phyloP scores from a whole-genome alignment of 64 coral and sea anemone genomes.

The Stichodactyla helianthus region DNA sequence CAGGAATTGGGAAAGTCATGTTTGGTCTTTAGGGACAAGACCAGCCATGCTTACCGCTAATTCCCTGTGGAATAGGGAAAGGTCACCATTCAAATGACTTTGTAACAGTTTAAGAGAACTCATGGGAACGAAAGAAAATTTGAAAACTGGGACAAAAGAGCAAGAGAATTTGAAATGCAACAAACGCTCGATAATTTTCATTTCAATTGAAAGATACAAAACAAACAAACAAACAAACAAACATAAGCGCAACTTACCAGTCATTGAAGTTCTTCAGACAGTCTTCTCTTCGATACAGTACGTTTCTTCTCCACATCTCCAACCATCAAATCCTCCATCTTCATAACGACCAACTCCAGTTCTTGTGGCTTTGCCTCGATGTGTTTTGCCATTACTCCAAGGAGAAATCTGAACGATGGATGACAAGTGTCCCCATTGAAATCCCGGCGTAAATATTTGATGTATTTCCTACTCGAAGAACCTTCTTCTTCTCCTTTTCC shows the following conservation, averaged over 20 bases:
- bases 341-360: slow-evolving; percentile 8
- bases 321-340: slow-evolving; percentile 29
- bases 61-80: too few species aligned
- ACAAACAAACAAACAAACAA: too few species aligned
- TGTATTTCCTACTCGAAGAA: slow-evolving; percentile 23
- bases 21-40: too few species aligned
- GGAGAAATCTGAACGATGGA: slow-evolving; percentile 2
- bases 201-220: too few species aligned
- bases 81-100: too few species aligned
- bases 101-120: too few species aligned
- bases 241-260: not conserved
- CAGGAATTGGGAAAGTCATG: too few species aligned
- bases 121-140: too few species aligned
- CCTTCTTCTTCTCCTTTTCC: not conserved
- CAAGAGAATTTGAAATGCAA: too few species aligned
- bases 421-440: not conserved
- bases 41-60: too few species aligned
- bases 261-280: not conserved
- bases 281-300: not conserved
- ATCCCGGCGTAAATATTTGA: not conserved
- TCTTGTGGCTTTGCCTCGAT: slow-evolving; percentile 30
- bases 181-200: too few species aligned
- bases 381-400: slow-evolving; percentile 21
- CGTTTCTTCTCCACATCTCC: not conserved
- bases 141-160: too few species aligned